A percentile compares a stretch with the other conserved stretches of the same genome.
phyloP scores from a whole-genome alignment of 1,140 invertebrate species.

The Anastrepha obliqua region DNA sequence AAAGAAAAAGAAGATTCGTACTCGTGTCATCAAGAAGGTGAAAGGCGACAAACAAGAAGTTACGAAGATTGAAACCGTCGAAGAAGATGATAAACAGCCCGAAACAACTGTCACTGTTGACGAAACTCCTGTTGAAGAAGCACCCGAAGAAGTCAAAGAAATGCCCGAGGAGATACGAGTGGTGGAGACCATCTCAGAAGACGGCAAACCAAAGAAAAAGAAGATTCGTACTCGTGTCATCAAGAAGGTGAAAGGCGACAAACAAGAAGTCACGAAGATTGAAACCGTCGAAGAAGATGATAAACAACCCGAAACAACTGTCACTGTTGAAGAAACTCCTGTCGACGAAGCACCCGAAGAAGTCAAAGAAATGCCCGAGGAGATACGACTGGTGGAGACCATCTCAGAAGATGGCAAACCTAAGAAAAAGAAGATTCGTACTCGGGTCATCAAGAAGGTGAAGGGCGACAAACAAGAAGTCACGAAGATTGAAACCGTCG shows the following conservation, averaged over 20 bases:
- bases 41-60: constrained; percentile 55
- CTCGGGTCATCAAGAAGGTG: constrained; percentile 54
- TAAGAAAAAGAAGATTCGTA: constrained; percentile 50
- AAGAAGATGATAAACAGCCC: constrained; percentile 56
- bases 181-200: constrained; percentile 42
- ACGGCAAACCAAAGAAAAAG: constrained; percentile 54
- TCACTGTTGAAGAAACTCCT: constrained; percentile 48
- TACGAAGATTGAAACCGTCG: constrained; percentile 54
- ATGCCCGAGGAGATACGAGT: constrained; percentile 52
- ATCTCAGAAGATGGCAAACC: constrained; percentile 51
- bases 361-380: constrained; percentile 51
- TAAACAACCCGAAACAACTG: constrained; percentile 54
- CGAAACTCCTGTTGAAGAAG: constrained; percentile 44
- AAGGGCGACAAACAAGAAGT: constrained; percentile 56
- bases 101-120: constrained; percentile 53
- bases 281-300: constrained; percentile 57
- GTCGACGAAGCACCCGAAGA: constrained; percentile 34
- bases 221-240: constrained; percentile 51
- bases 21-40: constrained; percentile 55
- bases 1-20: constrained; percentile 52
- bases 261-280: constrained; percentile 55
- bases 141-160: constrained; percentile 30
- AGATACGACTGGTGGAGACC: constrained; percentile 49
- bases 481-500: constrained; percentile 54
- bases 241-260: constrained; percentile 54